Percentiles rank a stretch among this genome's conserved stretches.
These are phyloP conservation scores for Manis pentadactyla DNA, from an alignment of 2,797 vertebrate genomes.

Conservation along the genomic window DNA sequence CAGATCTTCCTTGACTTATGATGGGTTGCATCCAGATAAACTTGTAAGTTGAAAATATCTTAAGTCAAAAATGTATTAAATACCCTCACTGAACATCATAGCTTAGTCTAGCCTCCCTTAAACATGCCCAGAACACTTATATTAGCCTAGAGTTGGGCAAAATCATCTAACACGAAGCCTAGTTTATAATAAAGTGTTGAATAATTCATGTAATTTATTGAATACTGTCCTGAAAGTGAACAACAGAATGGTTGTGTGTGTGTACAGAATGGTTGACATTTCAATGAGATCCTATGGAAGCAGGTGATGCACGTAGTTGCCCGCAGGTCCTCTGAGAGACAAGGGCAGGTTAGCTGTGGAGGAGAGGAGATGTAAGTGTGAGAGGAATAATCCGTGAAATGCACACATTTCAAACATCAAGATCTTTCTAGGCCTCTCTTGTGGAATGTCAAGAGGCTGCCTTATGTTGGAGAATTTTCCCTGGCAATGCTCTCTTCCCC, in stretches of 20 bases:
- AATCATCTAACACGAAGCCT: background rate
- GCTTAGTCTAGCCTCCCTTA: background rate
- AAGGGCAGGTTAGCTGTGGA: background rate
- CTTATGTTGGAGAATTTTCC: background rate
- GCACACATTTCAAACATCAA: background rate
- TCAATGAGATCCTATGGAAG: background rate
- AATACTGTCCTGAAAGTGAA: background rate
- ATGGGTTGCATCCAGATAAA: background rate
- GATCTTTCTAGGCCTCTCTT: background rate
- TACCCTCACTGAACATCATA: background rate
- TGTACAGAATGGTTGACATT: background rate
- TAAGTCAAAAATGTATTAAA: background rate
- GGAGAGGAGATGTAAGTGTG: background rate
- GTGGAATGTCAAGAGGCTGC: background rate
- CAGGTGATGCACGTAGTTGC: no score
- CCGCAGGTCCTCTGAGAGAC: background rate
- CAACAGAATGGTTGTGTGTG: background rate
- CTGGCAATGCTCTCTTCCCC: background rate
- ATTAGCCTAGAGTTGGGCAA: background rate
- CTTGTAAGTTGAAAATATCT: background rate
- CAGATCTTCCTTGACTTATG: background rate
- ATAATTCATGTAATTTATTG: background rate
- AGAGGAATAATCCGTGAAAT: background rate
- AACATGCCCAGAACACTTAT: background rate
- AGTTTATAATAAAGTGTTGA: background rate